Conservation (phyloP, 2,113 vertebrate species). For the Bufo bufo region DNA sequence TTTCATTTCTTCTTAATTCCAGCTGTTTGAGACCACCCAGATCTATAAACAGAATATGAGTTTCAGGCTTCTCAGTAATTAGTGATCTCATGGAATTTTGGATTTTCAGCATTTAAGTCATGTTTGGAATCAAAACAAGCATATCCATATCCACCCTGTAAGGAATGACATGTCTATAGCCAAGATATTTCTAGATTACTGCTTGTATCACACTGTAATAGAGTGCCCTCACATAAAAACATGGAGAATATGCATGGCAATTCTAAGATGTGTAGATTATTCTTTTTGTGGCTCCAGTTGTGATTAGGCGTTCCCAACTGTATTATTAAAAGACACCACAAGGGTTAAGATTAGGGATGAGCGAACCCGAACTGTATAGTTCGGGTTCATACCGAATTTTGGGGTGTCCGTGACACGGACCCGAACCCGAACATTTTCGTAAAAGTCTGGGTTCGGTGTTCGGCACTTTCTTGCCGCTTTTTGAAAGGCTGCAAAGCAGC, state of each 20-base stretch:
- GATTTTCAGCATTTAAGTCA: background rate
- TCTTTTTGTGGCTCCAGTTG: background rate
- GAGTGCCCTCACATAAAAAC: background rate
- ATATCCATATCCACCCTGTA: background rate
- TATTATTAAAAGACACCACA: background rate
- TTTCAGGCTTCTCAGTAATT: constrained; percentile 25
- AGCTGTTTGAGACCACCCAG: constrained; percentile 46
- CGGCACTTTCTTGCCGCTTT: too few relatives aligned
- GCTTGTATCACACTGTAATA: background rate
- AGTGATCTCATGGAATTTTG: constrained; percentile 30
- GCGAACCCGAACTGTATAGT: too few relatives aligned
- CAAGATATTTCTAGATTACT: background rate
- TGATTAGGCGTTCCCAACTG: background rate
- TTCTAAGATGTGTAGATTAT: background rate
- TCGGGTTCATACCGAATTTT: too few relatives aligned
- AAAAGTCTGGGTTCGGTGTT: too few relatives aligned
- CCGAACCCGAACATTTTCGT: too few relatives aligned
- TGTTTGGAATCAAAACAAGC: constrained; percentile 31
- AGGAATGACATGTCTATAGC: background rate
- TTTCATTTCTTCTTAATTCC: constrained; percentile 7
- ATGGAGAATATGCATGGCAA: background rate
- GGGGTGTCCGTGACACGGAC: too few relatives aligned
- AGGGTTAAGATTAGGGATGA: too few relatives aligned
- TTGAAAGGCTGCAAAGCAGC: too few relatives aligned
- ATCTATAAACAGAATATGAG: constrained; percentile 31